Evolutionary conservation across 1,140 invertebrate genomes (phyloP).

Genomic region (Portunus trituberculatus): DNA sequence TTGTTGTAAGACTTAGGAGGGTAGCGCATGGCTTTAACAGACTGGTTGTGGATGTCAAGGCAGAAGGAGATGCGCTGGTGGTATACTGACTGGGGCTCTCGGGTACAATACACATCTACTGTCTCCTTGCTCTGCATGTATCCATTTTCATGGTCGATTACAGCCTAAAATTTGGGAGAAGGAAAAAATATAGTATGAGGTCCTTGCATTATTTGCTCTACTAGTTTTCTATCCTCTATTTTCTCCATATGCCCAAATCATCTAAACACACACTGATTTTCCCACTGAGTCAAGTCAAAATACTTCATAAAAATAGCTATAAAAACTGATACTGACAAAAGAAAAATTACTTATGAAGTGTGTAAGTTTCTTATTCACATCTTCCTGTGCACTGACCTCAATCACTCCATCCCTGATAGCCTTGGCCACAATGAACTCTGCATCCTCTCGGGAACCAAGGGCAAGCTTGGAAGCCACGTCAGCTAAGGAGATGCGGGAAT

Average conservation of each 20-base stretch:
- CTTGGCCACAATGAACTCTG: constrained; percentile 99
- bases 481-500: constrained; percentile 96
- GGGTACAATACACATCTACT: constrained; percentile 97
- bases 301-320: too few relatives aligned
- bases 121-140: constrained; percentile 99
- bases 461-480: constrained; percentile 97
- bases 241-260: too few relatives aligned
- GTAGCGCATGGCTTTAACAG: constrained; percentile 98
- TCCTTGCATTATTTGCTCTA: too few relatives aligned
- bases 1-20: constrained; percentile 99
- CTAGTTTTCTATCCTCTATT: too few relatives aligned
- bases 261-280: too few relatives aligned
- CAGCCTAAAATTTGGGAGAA: constrained; percentile 63
- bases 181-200: neutral
- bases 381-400: constrained; percentile 87
- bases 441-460: constrained; percentile 97
- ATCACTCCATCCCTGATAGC: constrained; percentile 99
- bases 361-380: too few relatives aligned
- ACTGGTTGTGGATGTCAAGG: constrained; percentile 98
- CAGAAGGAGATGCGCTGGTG: constrained; percentile 99
- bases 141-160: constrained; percentile 94
- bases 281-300: too few relatives aligned
- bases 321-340: too few relatives aligned
- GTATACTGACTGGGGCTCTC: constrained; percentile 97
- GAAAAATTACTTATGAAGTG: too few relatives aligned